Base-by-base conservation (phyloP, 2,888 invertebrate species). In the Calliopum simillimum region DNA sequence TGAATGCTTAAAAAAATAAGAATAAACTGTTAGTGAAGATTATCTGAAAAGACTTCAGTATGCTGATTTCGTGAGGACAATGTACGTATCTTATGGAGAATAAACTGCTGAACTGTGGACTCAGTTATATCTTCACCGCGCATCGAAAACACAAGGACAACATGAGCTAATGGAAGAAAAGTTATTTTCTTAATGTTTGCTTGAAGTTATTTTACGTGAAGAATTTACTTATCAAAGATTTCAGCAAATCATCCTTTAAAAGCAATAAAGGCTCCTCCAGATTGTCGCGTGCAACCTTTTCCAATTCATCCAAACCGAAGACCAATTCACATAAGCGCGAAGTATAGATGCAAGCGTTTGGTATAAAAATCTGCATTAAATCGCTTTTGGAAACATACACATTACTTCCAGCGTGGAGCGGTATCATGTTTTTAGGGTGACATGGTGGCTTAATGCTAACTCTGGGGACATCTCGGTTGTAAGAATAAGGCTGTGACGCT, bases 181-280 rank as follows among this genome's bases (percentile, higher is more conserved):
- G 64, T 73, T 25, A 58, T 33, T 51, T 46, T 59, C 69, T 68
- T 63, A 53, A 41, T 25, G 55, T 55, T 33, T 33, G 8, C 33
- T 8, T 33, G 16, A n/a, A n/a, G 33, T 49, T 16, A 64, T 51
- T 21, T 16, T n/a, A 33, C 1, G 12, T 43, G 13, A n/a, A 3
- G 4, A 68, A 75, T 69, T 77, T 83, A 86, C 86, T 84, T 82
- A 82, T 83, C 21, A 86, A 78, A 0, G 84, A 85, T 49, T 82
- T 76, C 8, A 86, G 73, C 43, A 79, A 73, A 44, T 79, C 77
- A 44, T 74, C 75, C 66, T 86, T 81, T 2, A 83, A 72, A 4
- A 76, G 73, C 41, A 73, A 69, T 11, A 81, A 66, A 5, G 76
- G 76, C 62, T 82, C 78, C 64, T 73, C 71, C 0, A 70, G 70